Evolutionary conservation across 2,797 vertebrate genomes (phyloP).

Genomic region (Schizopygopsis pylzovi): DNA sequence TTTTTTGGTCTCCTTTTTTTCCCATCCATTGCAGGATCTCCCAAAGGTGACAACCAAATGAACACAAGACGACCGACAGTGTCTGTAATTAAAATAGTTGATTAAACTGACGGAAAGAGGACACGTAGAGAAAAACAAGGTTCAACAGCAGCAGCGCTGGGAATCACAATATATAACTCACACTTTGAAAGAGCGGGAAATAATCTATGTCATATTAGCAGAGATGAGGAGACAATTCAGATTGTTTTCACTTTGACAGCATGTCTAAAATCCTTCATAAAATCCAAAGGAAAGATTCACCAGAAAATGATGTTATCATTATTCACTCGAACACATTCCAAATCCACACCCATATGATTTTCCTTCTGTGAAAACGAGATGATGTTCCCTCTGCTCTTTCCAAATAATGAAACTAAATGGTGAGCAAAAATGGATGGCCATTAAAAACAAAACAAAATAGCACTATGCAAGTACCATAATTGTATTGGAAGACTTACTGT

Average conservation of each 20-base stretch:
- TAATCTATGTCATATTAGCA: conserved; percentile 10
- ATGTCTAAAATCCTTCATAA: not conserved
- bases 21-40: conserved; percentile 58
- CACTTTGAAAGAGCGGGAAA: not conserved
- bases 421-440: not conserved
- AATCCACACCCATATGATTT: not conserved
- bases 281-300: not conserved
- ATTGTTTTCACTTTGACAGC: not conserved
- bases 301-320: not conserved
- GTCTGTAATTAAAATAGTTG: conserved; percentile 75
- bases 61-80: conserved; percentile 64
- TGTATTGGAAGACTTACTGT: not conserved
- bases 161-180: conserved; percentile 33
- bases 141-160: not conserved
- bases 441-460: not conserved
- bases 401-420: not conserved
- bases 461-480: not conserved
- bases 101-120: conserved; percentile 77
- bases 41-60: conserved; percentile 67
- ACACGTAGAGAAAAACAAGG: conserved; percentile 61
- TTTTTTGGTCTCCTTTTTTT: conserved; percentile 42
- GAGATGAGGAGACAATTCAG: not conserved
- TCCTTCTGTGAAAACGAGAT: not conserved
- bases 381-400: not conserved
- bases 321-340: not conserved